phyloP scores from a whole-genome alignment of 2,888 invertebrate species.

The Nudaria mundana region DNA sequence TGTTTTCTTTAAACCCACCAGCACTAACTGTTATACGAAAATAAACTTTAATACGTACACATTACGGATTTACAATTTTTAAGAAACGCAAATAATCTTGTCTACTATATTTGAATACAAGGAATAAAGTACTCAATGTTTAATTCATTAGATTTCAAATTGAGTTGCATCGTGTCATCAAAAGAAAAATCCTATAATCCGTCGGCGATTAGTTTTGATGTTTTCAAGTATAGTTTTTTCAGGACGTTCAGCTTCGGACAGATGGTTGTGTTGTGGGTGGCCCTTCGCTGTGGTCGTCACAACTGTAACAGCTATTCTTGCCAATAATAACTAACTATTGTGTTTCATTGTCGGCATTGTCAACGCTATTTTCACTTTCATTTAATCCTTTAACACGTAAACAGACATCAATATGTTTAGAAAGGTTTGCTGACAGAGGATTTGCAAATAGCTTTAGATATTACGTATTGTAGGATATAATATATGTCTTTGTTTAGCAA shows the following conservation, averaged over 20 bases:
- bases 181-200: conserved; percentile 52
- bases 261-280: conserved; percentile 72
- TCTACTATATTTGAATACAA: neutral
- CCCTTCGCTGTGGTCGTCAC: conserved; percentile 45
- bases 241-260: conserved; percentile 68
- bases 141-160: neutral
- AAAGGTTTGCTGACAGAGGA: conserved; percentile 15
- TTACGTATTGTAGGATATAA: conserved; percentile 2
- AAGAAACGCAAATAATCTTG: conserved; percentile 11
- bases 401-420: conserved; percentile 62
- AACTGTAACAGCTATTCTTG: conserved; percentile 50
- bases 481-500: conserved; percentile 7
- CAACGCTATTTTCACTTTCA: conserved; percentile 74
- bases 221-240: conserved; percentile 62
- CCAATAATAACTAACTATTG: conserved; percentile 54
- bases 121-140: conserved; percentile 7
- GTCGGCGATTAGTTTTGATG: conserved; percentile 77
- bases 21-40: conserved; percentile 10
- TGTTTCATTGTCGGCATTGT: conserved; percentile 62
- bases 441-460: conserved; percentile 4
- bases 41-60: conserved; percentile 5
- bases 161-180: conserved; percentile 4
- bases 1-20: conserved; percentile 34
- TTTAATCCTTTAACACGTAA: conserved; percentile 63
- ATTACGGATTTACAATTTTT: conserved; percentile 4